Evolutionary conservation across 2,113 vertebrate genomes (phyloP), one percentile per base, ranked within the genome.

Genomic region (Ctenomys sociabilis): DNA sequence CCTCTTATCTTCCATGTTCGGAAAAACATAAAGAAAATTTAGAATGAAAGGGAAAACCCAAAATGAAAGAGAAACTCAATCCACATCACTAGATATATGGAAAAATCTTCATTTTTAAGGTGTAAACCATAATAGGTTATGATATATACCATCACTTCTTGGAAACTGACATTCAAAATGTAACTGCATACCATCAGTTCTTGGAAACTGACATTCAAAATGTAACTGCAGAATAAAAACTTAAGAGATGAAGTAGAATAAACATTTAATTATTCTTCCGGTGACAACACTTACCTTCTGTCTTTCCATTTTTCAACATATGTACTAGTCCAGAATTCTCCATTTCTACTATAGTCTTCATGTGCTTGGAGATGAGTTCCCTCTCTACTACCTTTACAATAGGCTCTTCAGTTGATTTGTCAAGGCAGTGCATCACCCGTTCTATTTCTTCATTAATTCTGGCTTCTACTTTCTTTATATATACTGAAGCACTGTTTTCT

Each of bases 331-430:
- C 99, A 16, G 99, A 99, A 98, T 99, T 99, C 97, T 99, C 99
- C 99, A 99, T 99, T 98, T 99, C 99, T 96, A 99, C 99, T 64
- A 99, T 99, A 54, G 99, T 99, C 98, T 99, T 99, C 99, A 99
- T 99, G 97, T 99, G 99, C 97, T 99, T 99, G 88, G 99, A 99
- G 98, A 99, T 99, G 95, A 99, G 99, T 91, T 99, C 99, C 45
- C 99, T 98, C 97, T 99, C 99, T 96, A 99, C 99, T 97, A 99
- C 99, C 96, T 99, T 99, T 90, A 99, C 99, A 93, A 99, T 99
- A 7, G 99, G 99, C 97, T 99, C 99, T 98, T 99, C 99, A 0
- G 99, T 99, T 59, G 99, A 99, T 98, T 99, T 99, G 98, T 99
- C 99, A 98, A 99, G 98, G 98, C 99, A 99, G 98, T 99, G 99